Percentiles rank a stretch among this genome's conserved stretches.
These are phyloP conservation scores for Coptodon bakossiorum DNA, from an alignment of 2,113 vertebrate genomes.

Conservation along the genomic window DNA sequence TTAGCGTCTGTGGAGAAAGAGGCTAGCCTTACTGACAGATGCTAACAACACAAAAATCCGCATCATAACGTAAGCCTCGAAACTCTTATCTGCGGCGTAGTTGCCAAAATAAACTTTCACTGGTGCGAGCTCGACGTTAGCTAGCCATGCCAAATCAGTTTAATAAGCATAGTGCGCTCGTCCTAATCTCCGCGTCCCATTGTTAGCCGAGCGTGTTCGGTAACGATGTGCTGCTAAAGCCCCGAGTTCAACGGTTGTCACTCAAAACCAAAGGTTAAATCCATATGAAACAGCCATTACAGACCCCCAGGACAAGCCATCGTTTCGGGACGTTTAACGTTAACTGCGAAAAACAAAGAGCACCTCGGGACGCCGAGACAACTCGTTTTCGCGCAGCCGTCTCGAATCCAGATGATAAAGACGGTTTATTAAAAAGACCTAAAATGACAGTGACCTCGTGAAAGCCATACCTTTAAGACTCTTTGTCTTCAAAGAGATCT, in stretches of 20 bases:
- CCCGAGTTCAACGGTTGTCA: background rate
- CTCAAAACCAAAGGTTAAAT: background rate
- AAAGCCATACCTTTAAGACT: conserved; percentile 56
- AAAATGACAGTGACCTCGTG: background rate
- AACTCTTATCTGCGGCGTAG: background rate
- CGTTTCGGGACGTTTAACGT: background rate
- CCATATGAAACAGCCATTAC: background rate
- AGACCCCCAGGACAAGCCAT: background rate
- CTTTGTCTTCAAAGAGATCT: conserved; percentile 65
- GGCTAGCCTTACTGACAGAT: background rate
- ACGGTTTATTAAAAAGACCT: background rate
- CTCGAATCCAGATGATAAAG: conserved; percentile 9
- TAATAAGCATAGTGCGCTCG: background rate
- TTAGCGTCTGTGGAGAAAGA: background rate
- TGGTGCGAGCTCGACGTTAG: background rate
- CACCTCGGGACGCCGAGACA: background rate
- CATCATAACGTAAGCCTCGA: background rate
- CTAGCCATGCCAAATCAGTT: background rate
- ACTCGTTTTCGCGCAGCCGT: conserved; percentile 3
- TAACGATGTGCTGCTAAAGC: background rate
- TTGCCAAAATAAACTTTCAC: background rate
- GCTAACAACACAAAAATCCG: background rate
- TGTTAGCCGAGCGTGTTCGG: conserved; percentile 53
- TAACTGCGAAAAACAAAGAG: conserved; percentile 10
- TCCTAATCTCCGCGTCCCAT: conserved; percentile 47